Base-by-base conservation (phyloP, 2,888 invertebrate species). In the Notocelia uddmanniana region DNA sequence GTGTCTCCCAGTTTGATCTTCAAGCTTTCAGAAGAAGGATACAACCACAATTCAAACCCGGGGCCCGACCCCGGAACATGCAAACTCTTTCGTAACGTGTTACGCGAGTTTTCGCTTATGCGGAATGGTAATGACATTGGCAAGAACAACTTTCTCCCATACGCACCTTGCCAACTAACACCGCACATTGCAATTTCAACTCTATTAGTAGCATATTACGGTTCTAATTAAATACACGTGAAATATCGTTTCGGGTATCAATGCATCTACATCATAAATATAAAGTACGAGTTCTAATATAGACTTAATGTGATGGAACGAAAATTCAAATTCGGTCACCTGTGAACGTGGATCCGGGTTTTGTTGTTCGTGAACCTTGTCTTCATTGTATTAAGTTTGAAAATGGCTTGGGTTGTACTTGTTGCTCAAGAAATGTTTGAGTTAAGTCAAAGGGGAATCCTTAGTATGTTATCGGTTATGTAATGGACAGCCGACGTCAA, bases 111-210 rank as follows among this genome's bases (percentile, higher is more conserved):
- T 71, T 67, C 71, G 71, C 55, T 67, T 60, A 62, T 59, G 71
- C 52, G 45, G 66, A 66, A 72, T 72, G 71, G 71, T 72, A 72
- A 72, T 72, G 71, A 72, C 71, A 72, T 72, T 72, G 70, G 59
- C 31, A 55, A 45, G 55, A 66, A 54, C 71, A 62, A 67, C 71
- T 72, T 72, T 72, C 71, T 62, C 71, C 55, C 59, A 60, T 60
- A 60, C 67, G 52, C 66, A 67, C 71, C 45, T 69, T 59, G 45
- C 50, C 18, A 48, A 31, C 21, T 15, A 6, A 34, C 45, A 18
- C 3, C 6, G 10, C 10, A 9, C 31, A 26, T 31, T 2, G 48
- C 1, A 57, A 60, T 45, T 34, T n/a, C 13, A 60, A 37, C 59
- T 21, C 54, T 67, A 52, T 19, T 1, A 2, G 11, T 21, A 2